Conservation (phyloP, 1,140 invertebrate species). For the Drosophila kurseongensis region DNA sequence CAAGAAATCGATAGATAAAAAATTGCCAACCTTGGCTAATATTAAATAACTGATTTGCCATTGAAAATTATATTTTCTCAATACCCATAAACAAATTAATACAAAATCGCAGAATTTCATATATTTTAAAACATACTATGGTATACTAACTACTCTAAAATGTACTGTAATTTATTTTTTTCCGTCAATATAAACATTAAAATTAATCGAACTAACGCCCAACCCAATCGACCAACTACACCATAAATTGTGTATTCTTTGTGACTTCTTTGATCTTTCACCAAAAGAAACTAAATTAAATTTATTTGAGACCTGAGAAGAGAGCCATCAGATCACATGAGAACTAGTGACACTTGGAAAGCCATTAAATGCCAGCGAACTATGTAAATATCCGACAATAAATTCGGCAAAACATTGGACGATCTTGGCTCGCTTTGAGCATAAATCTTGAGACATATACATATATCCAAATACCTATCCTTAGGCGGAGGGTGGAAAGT, state of each 20-base stretch:
- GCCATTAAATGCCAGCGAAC: slow-evolving; percentile 53
- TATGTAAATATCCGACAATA: slow-evolving; percentile 68
- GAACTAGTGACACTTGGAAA: slow-evolving; percentile 28
- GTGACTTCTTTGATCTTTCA: slow-evolving; percentile 36
- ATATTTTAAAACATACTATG: too few species aligned
- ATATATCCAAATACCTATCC: not conserved
- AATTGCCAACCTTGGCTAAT: too few species aligned
- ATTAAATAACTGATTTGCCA: too few species aligned
- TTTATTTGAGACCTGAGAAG: slow-evolving; percentile 42
- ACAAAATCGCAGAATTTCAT: not conserved
- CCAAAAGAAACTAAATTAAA: slow-evolving; percentile 42
- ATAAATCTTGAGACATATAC: slow-evolving; percentile 44
- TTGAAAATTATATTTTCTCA: too few species aligned
- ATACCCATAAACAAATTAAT: too few species aligned
- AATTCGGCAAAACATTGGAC: slow-evolving; percentile 41
- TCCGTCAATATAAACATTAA: too few species aligned
- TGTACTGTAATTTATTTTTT: too few species aligned
- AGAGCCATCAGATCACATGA: slow-evolving; percentile 2
- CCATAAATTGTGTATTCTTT: slow-evolving; percentile 14
- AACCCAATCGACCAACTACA: too few species aligned
- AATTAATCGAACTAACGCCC: too few species aligned
- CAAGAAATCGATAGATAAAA: not conserved
- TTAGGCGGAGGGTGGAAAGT: slow-evolving; percentile 20
- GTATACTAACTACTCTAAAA: too few species aligned
- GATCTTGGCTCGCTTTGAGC: slow-evolving; percentile 61